Percentiles rank a stretch among this genome's conserved stretches.
phyloP scores from a whole-genome alignment of 1,140 invertebrate genomes.

The Rhopalosiphum padi region DNA sequence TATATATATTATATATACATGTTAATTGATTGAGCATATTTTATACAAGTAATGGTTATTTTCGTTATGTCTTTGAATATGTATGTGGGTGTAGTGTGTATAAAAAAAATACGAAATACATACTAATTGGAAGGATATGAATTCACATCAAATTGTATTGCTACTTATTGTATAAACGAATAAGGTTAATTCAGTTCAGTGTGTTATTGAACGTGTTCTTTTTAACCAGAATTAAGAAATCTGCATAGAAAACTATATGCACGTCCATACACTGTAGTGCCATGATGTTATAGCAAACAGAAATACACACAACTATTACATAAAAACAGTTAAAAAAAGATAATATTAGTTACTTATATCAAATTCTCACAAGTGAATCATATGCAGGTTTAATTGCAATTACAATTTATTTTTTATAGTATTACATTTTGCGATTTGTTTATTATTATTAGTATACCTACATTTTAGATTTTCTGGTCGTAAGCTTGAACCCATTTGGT shows the following conservation, averaged over 20 bases:
- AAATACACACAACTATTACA: too few relatives aligned
- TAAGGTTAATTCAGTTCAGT: background rate
- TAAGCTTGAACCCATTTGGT: background rate
- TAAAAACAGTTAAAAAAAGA: too few relatives aligned
- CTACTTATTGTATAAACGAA: background rate
- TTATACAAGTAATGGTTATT: too few relatives aligned
- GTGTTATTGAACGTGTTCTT: background rate
- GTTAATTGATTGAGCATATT: too few relatives aligned
- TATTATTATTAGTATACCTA: background rate
- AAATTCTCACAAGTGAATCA: background rate
- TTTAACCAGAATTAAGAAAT: background rate
- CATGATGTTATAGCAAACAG: background rate
- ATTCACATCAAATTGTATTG: background rate
- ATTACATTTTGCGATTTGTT: background rate
- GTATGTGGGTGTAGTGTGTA: too few relatives aligned
- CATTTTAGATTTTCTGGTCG: slow-evolving; percentile 6
- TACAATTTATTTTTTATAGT: background rate
- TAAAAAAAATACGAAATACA: too few relatives aligned
- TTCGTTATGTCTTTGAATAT: too few relatives aligned
- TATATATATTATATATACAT: too few relatives aligned
- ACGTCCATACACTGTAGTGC: fast-evolving
- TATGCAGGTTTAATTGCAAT: background rate
- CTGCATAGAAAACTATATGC: background rate
- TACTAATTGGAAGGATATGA: background rate
- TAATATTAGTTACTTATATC: background rate